Evolutionary conservation across 2,888 invertebrate genomes (phyloP), one percentile per base, ranked within the genome.

Genomic region (Altica lythri): DNA sequence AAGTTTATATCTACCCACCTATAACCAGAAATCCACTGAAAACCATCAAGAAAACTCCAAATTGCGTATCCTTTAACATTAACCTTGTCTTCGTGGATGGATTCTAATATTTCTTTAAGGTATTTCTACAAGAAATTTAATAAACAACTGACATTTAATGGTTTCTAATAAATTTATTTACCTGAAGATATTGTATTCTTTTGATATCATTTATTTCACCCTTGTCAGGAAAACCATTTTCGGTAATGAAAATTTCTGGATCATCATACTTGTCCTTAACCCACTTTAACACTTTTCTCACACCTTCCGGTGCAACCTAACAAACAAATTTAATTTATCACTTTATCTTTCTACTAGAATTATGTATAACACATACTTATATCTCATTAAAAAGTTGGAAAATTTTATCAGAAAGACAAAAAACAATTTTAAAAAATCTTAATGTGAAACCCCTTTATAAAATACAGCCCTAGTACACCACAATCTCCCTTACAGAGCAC

Each of bases 1-100:
- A n/a, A n/a, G n/a, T n/a, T n/a, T n/a, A n/a, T n/a, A n/a, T n/a
- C n/a, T n/a, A n/a, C n/a, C n/a, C 71, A 80, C 75, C 70, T 70
- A 67, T 81, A 84, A 9, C 82, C 83, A 27, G 69, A 69, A 1
- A 66, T 70, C 83, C 84, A 85, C 72, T 85, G 84, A 59, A 85
- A 83, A 65, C 82, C 83, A 65, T 86, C 86, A 77, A 84, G 77
- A 18, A 85, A 72, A 1, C 82, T 82, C 83, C 85, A 84, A 0
- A 80, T 82, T 9, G 80, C 80, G 70, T 83, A 85, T 0, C 81
- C 83, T 48, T 71, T 72, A 0, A 81, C 67, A 46, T 78, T 77
- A 56, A 78, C 78, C 2, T 73, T 73, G 59, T 80, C 80, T 58
- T 76, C 61, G 40, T 66, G 40, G 4, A 71, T 66, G 1, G 69